phyloP scores from a whole-genome alignment of 2,113 vertebrate species.

The Xenus cinereus region DNA sequence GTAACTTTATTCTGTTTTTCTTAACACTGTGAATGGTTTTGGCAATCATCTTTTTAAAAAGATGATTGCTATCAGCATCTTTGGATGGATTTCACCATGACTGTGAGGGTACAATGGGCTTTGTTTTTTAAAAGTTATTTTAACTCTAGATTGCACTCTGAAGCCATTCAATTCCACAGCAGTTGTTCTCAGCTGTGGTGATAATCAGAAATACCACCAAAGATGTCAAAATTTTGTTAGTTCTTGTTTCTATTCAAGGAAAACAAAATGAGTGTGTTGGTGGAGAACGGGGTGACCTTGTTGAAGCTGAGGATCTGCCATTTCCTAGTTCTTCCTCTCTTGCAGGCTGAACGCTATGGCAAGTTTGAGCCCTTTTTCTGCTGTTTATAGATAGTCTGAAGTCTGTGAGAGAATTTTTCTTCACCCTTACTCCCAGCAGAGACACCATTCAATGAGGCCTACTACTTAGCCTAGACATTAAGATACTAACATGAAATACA shows the following conservation, averaged over 20 bases:
- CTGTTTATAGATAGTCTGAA: background rate
- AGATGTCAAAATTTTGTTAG: background rate
- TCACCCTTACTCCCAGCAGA: background rate
- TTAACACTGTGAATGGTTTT: background rate
- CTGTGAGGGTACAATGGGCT: background rate
- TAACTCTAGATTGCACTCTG: background rate
- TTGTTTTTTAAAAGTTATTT: background rate
- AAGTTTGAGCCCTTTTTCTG: background rate
- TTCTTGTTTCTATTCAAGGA: background rate
- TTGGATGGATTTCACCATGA: background rate
- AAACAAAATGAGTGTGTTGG: background rate
- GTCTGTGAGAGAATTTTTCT: background rate
- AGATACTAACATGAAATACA: background rate
- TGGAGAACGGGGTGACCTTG: background rate
- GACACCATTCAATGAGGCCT: background rate
- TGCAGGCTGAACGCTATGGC: background rate
- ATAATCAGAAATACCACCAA: background rate
- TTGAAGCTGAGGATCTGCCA: background rate
- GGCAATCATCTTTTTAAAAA: background rate
- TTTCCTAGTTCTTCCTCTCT: background rate
- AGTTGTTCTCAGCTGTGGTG: background rate
- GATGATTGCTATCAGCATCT: background rate
- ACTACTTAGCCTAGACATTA: background rate
- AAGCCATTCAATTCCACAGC: background rate
- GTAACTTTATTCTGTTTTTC: background rate